phyloP scores from a whole-genome alignment of 2,113 vertebrate genomes.

The Phylloscopus whistleri region DNA sequence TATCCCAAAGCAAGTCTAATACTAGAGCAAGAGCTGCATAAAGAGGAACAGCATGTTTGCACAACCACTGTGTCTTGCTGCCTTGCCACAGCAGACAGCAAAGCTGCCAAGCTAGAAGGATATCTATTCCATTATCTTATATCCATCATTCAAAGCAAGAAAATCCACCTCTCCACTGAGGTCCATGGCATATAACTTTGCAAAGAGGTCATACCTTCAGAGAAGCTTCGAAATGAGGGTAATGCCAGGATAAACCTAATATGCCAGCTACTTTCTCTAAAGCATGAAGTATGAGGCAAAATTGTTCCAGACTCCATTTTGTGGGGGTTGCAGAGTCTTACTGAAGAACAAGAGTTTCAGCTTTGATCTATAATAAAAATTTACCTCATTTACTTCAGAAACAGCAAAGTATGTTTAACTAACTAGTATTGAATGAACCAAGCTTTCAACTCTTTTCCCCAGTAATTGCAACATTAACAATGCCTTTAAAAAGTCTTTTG shows the following conservation, averaged over 20 bases:
- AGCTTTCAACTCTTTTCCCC: background rate
- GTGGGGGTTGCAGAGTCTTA: background rate
- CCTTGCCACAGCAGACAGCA: background rate
- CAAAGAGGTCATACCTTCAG: background rate
- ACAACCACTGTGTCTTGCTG: background rate
- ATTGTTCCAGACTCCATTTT: background rate
- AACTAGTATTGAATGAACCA: background rate
- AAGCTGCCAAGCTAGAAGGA: background rate
- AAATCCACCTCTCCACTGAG: background rate
- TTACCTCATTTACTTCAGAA: background rate
- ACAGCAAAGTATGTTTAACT: background rate
- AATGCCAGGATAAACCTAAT: background rate
- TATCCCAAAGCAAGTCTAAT: background rate
- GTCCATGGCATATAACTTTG: background rate
- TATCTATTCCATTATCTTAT: background rate
- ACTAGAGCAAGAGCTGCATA: background rate
- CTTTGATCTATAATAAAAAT: background rate
- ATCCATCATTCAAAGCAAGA: background rate
- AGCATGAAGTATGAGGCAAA: background rate
- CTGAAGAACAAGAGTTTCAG: background rate
- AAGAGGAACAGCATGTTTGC: background rate
- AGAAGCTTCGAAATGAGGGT: background rate
- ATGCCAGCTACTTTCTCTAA: accelerated
- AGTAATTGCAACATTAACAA: background rate
- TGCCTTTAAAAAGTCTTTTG: background rate